Percentiles rank a stretch among this genome's conserved stretches.
Conservation (phyloP, 2,113 vertebrate species). For the Nyctibius bracteatus region DNA sequence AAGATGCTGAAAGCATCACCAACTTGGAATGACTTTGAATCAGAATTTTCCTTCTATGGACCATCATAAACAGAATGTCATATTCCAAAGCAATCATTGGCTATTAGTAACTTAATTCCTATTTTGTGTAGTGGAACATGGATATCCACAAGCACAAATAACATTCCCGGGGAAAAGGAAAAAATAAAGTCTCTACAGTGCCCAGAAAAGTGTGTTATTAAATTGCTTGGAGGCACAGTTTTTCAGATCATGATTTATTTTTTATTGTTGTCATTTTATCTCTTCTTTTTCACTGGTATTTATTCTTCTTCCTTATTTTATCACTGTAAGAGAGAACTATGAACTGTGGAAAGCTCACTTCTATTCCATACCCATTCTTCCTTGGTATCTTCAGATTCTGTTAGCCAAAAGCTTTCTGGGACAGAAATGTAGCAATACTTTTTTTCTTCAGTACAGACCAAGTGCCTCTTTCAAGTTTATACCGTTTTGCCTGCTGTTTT, state of each 20-base stretch:
- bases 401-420: neutral
- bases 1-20: neutral
- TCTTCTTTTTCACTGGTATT: neutral
- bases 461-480: neutral
- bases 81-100: neutral
- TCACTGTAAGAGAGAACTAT: neutral
- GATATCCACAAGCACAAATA: neutral
- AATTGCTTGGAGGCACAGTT: neutral
- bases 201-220: neutral
- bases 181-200: neutral
- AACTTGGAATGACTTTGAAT: neutral
- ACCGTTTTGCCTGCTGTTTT: neutral
- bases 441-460: neutral
- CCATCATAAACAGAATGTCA: accelerated
- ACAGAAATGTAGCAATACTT: neutral
- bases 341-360: neutral
- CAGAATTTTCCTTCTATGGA: neutral
- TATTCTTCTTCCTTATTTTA: neutral
- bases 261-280: neutral
- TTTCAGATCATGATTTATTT: neutral
- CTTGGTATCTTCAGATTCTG: neutral
- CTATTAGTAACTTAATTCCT: neutral
- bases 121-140: neutral
- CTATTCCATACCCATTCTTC: neutral
- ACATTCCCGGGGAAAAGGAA: neutral